A percentile compares a stretch with the other conserved stretches of the same genome.
phyloP scores from a whole-genome alignment of 2,888 invertebrate species.

The Nomada ferruginata region DNA sequence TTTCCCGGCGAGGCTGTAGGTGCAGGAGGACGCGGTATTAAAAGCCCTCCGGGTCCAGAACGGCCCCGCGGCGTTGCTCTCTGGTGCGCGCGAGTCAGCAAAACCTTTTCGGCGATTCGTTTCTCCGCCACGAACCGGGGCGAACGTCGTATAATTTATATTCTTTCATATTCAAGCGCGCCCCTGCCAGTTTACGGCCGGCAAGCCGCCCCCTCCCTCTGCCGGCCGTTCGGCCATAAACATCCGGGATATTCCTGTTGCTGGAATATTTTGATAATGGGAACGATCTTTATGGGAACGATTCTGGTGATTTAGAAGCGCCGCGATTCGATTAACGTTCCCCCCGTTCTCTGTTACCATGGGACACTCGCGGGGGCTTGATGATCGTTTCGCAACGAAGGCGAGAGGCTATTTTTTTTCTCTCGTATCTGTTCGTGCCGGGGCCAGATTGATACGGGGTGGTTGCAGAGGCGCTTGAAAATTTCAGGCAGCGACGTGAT shows the following conservation, averaged over 20 bases:
- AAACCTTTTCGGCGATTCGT: constrained; percentile 79
- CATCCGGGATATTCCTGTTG: constrained; percentile 26
- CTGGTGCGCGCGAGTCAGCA: constrained; percentile 72
- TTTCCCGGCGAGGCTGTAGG: constrained; percentile 70
- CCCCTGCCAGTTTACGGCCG: constrained; percentile 53
- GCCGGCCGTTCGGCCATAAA: constrained; percentile 37
- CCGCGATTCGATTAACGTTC: constrained; percentile 8
- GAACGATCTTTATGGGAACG: constrained; percentile 23
- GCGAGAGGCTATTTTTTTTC: neutral
- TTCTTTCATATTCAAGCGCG: constrained; percentile 79
- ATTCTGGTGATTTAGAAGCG: constrained; percentile 21
- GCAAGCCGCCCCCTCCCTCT: constrained; percentile 4
- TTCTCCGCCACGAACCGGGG: constrained; percentile 51
- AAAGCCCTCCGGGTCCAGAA: constrained; percentile 65
- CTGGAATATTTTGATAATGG: constrained; percentile 29
- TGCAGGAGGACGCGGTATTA: constrained; percentile 70
- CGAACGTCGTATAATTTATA: constrained; percentile 76
- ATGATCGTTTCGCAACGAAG: neutral
- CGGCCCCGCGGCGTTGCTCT: constrained; percentile 11
- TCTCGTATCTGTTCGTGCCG: neutral
- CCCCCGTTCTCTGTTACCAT: neutral
- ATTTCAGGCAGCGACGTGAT: neutral
- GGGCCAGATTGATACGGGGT: no score
- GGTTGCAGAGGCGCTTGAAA: neutral
- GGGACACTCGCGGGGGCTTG: neutral